Conservation (phyloP, 2,113 vertebrate species). For the Cariama cristata region DNA sequence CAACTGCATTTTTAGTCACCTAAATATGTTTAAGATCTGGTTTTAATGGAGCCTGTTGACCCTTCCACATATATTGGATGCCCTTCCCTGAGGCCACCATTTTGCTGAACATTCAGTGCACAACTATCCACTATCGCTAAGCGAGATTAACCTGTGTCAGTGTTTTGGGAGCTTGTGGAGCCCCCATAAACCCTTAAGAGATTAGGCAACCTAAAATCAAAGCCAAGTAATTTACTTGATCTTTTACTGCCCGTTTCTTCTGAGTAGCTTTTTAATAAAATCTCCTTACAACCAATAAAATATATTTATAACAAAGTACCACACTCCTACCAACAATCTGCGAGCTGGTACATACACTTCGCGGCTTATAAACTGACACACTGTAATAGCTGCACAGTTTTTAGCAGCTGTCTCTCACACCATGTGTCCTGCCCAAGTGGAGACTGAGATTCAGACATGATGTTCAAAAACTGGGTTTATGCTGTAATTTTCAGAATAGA, state of each 20-base stretch:
- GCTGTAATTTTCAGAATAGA: constrained; percentile 39
- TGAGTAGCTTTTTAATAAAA: constrained; percentile 44
- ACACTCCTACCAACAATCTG: constrained; percentile 68
- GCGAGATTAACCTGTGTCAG: not conserved
- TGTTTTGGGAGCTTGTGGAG: not conserved
- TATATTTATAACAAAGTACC: constrained; percentile 62
- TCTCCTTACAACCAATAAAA: constrained; percentile 61
- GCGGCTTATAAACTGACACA: constrained; percentile 61
- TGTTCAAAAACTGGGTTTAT: constrained; percentile 54
- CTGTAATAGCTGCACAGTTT: constrained; percentile 65
- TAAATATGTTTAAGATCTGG: not conserved
- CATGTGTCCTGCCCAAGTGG: constrained; percentile 60
- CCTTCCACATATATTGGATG: not conserved
- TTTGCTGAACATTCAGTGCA: not conserved
- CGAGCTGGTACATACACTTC: constrained; percentile 57
- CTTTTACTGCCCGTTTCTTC: constrained; percentile 49
- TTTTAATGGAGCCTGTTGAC: not conserved
- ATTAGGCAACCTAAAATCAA: not conserved
- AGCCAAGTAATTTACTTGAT: constrained; percentile 25
- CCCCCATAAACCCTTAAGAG: not conserved
- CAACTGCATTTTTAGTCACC: not conserved
- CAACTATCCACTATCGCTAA: not conserved
- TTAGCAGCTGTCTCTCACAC: constrained; percentile 71
- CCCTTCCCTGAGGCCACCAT: not conserved
- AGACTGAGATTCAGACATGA: constrained; percentile 45